Evolutionary conservation across 2,797 vertebrate species (phyloP), one percentile per base, ranked within the genome.

Genomic region (Malacoctenus gilli): DNA sequence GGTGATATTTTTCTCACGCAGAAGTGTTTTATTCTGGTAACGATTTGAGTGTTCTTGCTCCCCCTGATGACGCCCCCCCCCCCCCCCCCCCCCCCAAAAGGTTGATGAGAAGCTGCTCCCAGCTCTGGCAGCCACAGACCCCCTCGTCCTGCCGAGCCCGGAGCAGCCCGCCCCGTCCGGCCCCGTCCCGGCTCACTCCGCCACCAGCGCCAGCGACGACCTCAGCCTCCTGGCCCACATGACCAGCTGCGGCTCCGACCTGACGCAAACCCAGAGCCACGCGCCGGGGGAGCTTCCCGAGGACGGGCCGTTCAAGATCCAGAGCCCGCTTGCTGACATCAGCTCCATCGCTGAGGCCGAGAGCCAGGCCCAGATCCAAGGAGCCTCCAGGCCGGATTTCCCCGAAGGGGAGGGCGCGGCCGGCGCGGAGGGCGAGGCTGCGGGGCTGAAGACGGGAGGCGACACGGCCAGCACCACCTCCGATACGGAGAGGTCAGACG

Each of bases 401-500:
- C 81, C 93, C 20, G 95, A 96, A 63, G 94, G 94, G 52, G 87
- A 93, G 82, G 91, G 90, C 13, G 72, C 91, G n/a, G 80, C 92
- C 0, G 85, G 92, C 34, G 85, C 91, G 32, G 94, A 94, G 38
- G 92, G 89, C 5, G 96, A 98, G 25, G 80, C 88, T 30, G 86
- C 84, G 2, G 87, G 82, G 22, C 84, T 80, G 41, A 97, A 91
- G 68, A 89, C 91, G 1, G 92, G 92, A 51, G 95, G 89, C 59
- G 97, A 99, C 61, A 93, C 94, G 14, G 92, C 93, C 78, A 99
- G 96, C 86, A 94, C 94, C 55, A 93, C 95, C 55, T 99, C 97
- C 25, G 97, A 99, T 68, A 98, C 97, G 0, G 97, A 99, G 88
- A 93, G 95, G 83, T 98, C 96, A 0, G 97, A 99, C 21, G 97